A percentile compares a stretch with the other conserved stretches of the same genome.
Evolutionary conservation across 2,888 invertebrate genomes (phyloP).

Genomic region (Priocnemis perturbator): DNA sequence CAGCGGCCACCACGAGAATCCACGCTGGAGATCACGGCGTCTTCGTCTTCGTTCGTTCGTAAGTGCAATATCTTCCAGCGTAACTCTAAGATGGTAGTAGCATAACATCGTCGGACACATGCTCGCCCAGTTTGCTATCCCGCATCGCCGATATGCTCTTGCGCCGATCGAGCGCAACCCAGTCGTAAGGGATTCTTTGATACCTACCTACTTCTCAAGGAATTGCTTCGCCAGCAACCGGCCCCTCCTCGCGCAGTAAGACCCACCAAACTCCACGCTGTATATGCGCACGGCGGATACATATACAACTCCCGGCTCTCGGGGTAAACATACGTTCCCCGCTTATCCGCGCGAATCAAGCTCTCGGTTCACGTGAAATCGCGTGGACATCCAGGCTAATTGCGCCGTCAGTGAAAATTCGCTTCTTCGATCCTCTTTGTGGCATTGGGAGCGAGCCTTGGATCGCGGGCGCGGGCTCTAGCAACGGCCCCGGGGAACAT

Average conservation of each 20-base stretch:
- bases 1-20: slow-evolving; percentile 26
- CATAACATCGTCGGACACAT: slow-evolving; percentile 36
- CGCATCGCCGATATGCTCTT: slow-evolving; percentile 26
- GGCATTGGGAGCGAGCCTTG: no score
- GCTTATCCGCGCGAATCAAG: no score
- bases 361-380: no score
- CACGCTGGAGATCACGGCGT: slow-evolving; percentile 16
- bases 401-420: no score
- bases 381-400: no score
- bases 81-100: slow-evolving; percentile 19
- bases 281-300: no score
- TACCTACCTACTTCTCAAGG: slow-evolving; percentile 19
- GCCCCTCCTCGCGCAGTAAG: slow-evolving; percentile 23
- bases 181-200: slow-evolving; percentile 42
- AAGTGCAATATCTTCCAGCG: slow-evolving; percentile 32
- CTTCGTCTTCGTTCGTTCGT: slow-evolving; percentile 17
- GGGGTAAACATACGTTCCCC: no score
- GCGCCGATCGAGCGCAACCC: slow-evolving; percentile 28
- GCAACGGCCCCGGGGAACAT: no score
- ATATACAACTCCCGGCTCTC: no score
- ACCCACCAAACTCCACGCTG: slow-evolving; percentile 7
- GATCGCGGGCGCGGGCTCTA: no score
- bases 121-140: slow-evolving; percentile 21
- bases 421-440: no score
- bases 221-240: slow-evolving; percentile 37